Conservation (phyloP, 2,797 vertebrate species). For the Emydoidea blandingii region DNA sequence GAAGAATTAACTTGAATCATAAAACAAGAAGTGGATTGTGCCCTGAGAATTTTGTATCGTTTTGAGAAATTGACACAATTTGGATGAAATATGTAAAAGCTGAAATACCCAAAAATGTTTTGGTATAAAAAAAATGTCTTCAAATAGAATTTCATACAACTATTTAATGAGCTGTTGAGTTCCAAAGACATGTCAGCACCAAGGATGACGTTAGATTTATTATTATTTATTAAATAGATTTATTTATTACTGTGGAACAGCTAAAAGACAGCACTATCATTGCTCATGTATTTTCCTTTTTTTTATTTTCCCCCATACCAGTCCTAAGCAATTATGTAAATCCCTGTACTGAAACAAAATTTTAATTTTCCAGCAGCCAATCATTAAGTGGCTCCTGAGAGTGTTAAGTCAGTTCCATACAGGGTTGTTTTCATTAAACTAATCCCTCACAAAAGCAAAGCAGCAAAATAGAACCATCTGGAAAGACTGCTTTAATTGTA, state of each 20-base stretch:
- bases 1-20: neutral
- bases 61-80: neutral
- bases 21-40: neutral
- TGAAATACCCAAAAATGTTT: neutral
- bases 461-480: neutral
- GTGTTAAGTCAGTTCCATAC: neutral
- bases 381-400: neutral
- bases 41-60: neutral
- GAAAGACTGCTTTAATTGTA: neutral
- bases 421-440: neutral
- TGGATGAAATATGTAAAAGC: neutral
- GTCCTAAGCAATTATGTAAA: neutral
- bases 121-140: neutral
- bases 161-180: neutral
- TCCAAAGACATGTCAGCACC: neutral
- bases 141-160: neutral
- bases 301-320: neutral
- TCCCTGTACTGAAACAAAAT: neutral
- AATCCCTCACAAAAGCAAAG: neutral
- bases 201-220: neutral
- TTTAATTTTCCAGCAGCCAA: neutral
- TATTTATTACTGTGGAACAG: neutral
- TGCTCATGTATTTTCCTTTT: neutral
- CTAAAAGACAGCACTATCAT: neutral
- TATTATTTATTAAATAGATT: neutral